Percentiles rank a stretch among this genome's conserved stretches.
phyloP scores from a whole-genome alignment of 2,113 vertebrate species.

The Rana temporaria region DNA sequence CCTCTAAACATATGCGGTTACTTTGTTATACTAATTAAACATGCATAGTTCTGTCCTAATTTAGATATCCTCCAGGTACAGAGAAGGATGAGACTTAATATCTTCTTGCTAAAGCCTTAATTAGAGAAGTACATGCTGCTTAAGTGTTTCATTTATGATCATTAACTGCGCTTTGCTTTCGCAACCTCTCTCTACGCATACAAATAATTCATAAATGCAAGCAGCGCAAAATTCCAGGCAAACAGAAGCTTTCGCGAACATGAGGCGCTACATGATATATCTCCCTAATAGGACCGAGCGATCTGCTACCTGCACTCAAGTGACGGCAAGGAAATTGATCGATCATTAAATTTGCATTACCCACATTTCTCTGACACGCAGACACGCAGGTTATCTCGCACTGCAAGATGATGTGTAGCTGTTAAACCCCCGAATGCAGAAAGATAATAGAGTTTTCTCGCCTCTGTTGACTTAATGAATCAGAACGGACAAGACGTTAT shows the following conservation, averaged over 20 bases:
- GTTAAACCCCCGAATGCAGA: conserved; percentile 2
- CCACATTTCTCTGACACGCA: neutral
- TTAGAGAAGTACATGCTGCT: conserved; percentile 27
- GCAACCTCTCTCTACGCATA: conserved; percentile 13
- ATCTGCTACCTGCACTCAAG: neutral
- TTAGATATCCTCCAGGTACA: neutral
- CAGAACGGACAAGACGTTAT: neutral
- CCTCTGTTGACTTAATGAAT: conserved; percentile 9
- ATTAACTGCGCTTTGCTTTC: conserved; percentile 19
- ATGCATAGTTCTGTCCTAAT: neutral
- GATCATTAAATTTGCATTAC: conserved; percentile 39
- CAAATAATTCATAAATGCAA: conserved; percentile 20
- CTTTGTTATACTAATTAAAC: neutral
- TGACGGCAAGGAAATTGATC: conserved; percentile 15
- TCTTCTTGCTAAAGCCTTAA: neutral
- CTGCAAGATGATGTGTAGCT: conserved; percentile 11
- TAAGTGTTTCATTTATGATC: conserved; percentile 22
- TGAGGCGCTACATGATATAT: conserved; percentile 17
- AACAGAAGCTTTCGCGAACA: neutral
- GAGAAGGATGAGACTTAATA: conserved; percentile 5
- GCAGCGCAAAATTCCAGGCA: conserved; percentile 1
- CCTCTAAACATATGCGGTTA: conserved; percentile 1
- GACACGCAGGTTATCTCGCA: neutral
- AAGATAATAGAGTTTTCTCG: conserved; percentile 11
- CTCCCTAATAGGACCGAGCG: neutral